Evolutionary conservation across 2,888 invertebrate genomes (phyloP), one percentile per base, ranked within the genome.

Genomic region (Pterobdella sp.): DNA sequence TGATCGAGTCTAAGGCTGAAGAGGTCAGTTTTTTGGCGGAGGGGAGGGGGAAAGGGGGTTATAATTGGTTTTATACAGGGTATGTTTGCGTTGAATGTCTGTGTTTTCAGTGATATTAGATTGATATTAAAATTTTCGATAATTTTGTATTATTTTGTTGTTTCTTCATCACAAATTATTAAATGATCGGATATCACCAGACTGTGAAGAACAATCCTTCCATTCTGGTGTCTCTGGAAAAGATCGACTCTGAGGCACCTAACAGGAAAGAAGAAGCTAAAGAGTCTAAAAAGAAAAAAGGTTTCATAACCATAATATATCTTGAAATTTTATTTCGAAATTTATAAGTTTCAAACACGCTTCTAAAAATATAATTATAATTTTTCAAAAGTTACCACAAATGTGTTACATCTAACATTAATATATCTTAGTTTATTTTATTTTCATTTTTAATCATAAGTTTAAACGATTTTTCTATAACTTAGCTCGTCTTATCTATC

Each of bases 21-120:
- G 37, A 42, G 22, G 66, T 34, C n/a, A 32, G 32, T 10, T 34
- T n/a, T 32, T 34, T 34, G 34, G 66, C 32, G 32, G 34, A 66
- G 1, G 35, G 66, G 66, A 66, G 32, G 66, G 35, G 35, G 66
- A 66, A 66, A 66, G 2, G 34, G n/a, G 66, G 14, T 18, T 14
- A 22, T 49, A 18, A 22, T 49, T 49, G 52, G n/a, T 18, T 49
- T 49, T 49, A 18, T 49, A 14, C 52, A 49, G 36, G 26, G 36
- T 10, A 35, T n/a, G 34, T 34, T 7, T 7, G 10, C 42, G 36
- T 68, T 37, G 14, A 37, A 68, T 68, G 29, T 35, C 34, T n/a
- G 42, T 37, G 2, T 18, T 68, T 31, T 66, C 26, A 1, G 34
- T 32, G 0, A 66, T n/a, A 68, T 26, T 37, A 36, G n/a, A 37